These are phyloP conservation scores for Orthonyx spaldingii DNA, from an alignment of 2,113 vertebrate genomes.

Conservation along the genomic window DNA sequence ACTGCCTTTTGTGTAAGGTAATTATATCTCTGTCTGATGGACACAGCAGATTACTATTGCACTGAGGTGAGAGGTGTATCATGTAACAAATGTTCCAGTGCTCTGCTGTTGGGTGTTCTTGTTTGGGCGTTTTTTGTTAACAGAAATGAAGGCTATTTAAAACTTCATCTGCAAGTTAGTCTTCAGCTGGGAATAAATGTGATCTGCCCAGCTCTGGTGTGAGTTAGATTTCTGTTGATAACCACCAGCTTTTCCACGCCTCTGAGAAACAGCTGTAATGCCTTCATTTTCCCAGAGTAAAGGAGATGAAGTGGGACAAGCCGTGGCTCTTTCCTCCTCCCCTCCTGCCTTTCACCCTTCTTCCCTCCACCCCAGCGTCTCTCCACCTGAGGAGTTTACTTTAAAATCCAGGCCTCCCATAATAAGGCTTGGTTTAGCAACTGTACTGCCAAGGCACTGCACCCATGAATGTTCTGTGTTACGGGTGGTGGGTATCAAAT, in stretches of 20 bases:
- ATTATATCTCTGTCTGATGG: neutral
- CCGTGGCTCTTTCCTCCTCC: neutral
- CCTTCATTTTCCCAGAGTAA: neutral
- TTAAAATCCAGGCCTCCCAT: neutral
- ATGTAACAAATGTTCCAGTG: constrained; percentile 18
- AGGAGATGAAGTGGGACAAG: neutral
- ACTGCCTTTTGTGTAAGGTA: constrained; percentile 25
- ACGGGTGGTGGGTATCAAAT: neutral
- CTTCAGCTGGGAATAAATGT: neutral
- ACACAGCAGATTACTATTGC: neutral
- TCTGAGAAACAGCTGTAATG: neutral
- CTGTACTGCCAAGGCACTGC: neutral
- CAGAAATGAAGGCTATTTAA: neutral
- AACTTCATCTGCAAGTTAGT: neutral
- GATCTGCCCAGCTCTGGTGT: neutral
- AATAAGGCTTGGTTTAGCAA: neutral
- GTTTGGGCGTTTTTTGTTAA: neutral
- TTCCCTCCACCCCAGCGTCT: rapidly evolving
- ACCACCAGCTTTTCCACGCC: neutral
- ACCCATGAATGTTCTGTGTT: neutral
- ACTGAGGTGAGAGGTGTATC: neutral
- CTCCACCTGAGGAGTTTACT: neutral
- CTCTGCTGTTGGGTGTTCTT: neutral
- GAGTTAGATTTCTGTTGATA: neutral
- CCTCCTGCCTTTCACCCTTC: neutral